Evolutionary conservation across 2,888 invertebrate genomes (phyloP), one percentile per base, ranked within the genome.

Genomic region (Dendrolimus houi): DNA sequence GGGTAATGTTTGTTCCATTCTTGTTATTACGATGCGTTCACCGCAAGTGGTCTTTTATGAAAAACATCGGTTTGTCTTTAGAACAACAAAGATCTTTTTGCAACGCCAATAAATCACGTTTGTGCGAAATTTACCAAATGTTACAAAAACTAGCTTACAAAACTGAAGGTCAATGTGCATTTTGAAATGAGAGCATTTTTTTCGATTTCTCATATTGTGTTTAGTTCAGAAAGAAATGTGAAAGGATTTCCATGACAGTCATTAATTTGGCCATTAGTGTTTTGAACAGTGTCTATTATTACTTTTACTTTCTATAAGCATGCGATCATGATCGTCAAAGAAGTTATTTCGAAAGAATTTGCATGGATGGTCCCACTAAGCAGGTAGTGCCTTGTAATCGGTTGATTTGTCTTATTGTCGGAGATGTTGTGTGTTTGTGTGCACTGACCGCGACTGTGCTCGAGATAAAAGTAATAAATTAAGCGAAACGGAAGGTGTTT

Each of bases 401-500:
- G 78, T 70, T 85, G 83, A 89, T 90, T 89, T 89, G 90, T 90
- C 88, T 89, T 85, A 83, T 86, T 87, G 85, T 87, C 84, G 74
- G 83, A 80, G 79, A 81, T 81, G 86, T 85, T 83, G 81, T 87
- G 82, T 87, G 84, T 87, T 86, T 85, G 85, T 86, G 83, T 75
- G 77, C 87, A 77, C 76, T 82, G 83, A 85, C 87, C 89, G 85
- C 86, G 81, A 81, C 85, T 77, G 74, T 82, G 82, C 77, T 76
- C 80, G 81, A 88, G 88, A 89, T 90, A 89, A 88, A 85, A 83
- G 80, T 78, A 81, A 90, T 90, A 90, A 89, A 89, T 90, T 82
- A 85, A 77, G 69, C 69, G 77, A 81, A 85, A 85, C 88, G 83
- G 89, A 86, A 90, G 87, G 85, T 85, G 87, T 82, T 81, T 84